These are phyloP conservation scores for Elymnias hypermnestra DNA, from an alignment of 1,140 invertebrate species.

Conservation along the genomic window DNA sequence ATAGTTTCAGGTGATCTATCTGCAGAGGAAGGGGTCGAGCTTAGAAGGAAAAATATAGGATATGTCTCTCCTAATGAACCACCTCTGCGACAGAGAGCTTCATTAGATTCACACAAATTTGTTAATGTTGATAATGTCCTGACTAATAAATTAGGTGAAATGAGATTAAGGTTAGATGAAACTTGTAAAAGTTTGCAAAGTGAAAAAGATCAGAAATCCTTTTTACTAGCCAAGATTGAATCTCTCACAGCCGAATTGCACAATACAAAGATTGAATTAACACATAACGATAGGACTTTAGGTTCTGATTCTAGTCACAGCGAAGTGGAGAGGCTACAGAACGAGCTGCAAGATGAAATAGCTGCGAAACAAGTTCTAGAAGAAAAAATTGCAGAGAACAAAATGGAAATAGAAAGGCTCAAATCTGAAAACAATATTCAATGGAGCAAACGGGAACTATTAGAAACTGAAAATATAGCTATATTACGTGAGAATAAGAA, in stretches of 20 bases:
- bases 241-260: slow-evolving; percentile 54
- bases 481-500: slow-evolving; percentile 94
- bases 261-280: slow-evolving; percentile 51
- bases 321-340: slow-evolving; percentile 61
- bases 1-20: slow-evolving; percentile 55
- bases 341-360: slow-evolving; percentile 66
- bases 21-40: slow-evolving; percentile 57
- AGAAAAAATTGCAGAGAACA: slow-evolving; percentile 83
- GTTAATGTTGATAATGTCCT: slow-evolving; percentile 60
- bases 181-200: slow-evolving; percentile 56
- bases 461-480: slow-evolving; percentile 92
- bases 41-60: slow-evolving; percentile 53
- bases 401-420: slow-evolving; percentile 88
- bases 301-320: slow-evolving; percentile 70
- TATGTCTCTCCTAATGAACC: slow-evolving; percentile 53
- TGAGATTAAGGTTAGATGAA: slow-evolving; percentile 56
- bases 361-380: slow-evolving; percentile 64
- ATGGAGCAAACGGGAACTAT: slow-evolving; percentile 92
- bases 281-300: slow-evolving; percentile 56
- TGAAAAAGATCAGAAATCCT: slow-evolving; percentile 63
- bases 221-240: slow-evolving; percentile 57
- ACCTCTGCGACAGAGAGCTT: slow-evolving; percentile 47
- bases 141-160: slow-evolving; percentile 57
- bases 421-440: slow-evolving; percentile 95
- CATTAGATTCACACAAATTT: slow-evolving; percentile 64